A percentile compares a stretch with the other conserved stretches of the same genome.
These are phyloP conservation scores for Drosophila falleni DNA, from an alignment of 2,888 invertebrate genomes.

Conservation along the genomic window DNA sequence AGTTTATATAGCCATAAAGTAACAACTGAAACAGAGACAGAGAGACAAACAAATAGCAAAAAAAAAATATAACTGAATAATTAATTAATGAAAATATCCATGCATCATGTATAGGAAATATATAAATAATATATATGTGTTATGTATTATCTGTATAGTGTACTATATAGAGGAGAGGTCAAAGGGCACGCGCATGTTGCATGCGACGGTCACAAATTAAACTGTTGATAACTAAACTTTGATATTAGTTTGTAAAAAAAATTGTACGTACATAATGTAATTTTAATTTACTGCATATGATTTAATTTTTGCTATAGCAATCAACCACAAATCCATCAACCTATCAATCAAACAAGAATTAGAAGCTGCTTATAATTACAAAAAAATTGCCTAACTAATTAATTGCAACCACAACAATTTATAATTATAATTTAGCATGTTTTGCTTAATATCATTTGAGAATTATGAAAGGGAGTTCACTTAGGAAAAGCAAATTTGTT, in stretches of 20 bases:
- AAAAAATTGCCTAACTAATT: not conserved
- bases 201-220: conserved; percentile 79
- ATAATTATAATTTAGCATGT: conserved; percentile 17
- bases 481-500: not conserved
- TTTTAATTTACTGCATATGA: conserved; percentile 71
- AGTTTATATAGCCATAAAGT: conserved; percentile 52
- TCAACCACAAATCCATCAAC: conserved; percentile 32
- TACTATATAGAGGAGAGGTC: conserved; percentile 57
- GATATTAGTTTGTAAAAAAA: conserved; percentile 83
- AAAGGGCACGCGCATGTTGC: conserved; percentile 71
- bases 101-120: conserved; percentile 43
- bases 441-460: not conserved
- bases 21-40: conserved; percentile 36
- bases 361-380: conserved; percentile 21
- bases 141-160: conserved; percentile 51
- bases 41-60: conserved; percentile 12
- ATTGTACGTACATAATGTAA: conserved; percentile 68
- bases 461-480: not conserved
- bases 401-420: conserved; percentile 11
- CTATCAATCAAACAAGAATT: conserved; percentile 15
- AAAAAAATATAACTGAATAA: conserved; percentile 3
- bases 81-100: conserved; percentile 24
- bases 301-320: conserved; percentile 50
- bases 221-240: conserved; percentile 84
- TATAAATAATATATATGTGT: conserved; percentile 35